These are phyloP conservation scores for Trididemnum miniatum DNA, from an alignment of 23 tunicate genomes.

Conservation along the genomic window DNA sequence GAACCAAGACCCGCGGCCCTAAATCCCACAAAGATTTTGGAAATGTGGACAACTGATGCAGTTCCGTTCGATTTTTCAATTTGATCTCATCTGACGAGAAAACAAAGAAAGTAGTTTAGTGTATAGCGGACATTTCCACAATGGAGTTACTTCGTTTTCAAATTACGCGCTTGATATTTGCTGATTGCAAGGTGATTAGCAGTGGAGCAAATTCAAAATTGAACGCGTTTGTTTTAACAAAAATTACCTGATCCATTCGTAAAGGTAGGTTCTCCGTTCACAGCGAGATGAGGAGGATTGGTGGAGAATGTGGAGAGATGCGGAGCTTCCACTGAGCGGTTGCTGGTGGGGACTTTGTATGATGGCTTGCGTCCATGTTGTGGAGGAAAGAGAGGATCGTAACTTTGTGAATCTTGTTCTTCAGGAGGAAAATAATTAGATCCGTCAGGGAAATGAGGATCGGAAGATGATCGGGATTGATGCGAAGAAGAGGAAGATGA, in stretches of 20 bases:
- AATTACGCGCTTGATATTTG: too few relatives aligned
- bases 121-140: too few relatives aligned
- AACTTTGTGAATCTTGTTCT: background rate
- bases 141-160: too few relatives aligned
- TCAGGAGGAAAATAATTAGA: background rate
- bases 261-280: background rate
- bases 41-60: too few relatives aligned
- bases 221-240: background rate
- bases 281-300: background rate
- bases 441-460: background rate
- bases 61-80: too few relatives aligned
- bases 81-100: too few relatives aligned
- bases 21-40: too few relatives aligned
- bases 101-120: too few relatives aligned
- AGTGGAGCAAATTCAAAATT: background rate
- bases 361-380: constrained; percentile 6
- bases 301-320: background rate
- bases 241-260: background rate
- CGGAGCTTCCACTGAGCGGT: background rate
- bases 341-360: constrained; percentile 16
- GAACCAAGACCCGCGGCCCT: too few relatives aligned
- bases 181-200: too few relatives aligned
- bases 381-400: background rate
- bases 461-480: background rate
- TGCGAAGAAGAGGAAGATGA: background rate